phyloP scores from a whole-genome alignment of 2,797 vertebrate genomes.

The Notolepis coatsorum region DNA sequence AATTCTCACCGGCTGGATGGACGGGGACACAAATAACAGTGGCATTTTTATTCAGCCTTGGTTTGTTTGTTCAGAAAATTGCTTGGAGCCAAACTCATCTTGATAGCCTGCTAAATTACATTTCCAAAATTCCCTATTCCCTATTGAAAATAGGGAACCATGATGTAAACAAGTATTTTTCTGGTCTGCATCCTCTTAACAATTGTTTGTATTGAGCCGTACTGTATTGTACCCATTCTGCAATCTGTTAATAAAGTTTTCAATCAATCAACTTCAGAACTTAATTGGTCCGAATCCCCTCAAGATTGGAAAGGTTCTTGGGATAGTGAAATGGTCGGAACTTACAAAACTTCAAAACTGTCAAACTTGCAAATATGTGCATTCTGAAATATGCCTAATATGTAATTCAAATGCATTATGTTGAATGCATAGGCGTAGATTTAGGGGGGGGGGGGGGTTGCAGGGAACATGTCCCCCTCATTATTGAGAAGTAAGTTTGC shows the following conservation, averaged over 20 bases:
- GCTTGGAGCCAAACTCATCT: conserved; percentile 13
- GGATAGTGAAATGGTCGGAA: not conserved
- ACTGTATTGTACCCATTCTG: too few species aligned
- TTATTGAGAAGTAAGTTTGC: too few species aligned
- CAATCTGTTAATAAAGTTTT: too few species aligned
- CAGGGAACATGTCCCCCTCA: too few species aligned
- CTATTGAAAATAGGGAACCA: too few species aligned
- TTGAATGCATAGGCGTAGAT: too few species aligned
- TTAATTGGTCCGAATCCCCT: not conserved
- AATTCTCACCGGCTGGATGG: conserved; percentile 22
- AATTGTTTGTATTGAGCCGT: too few species aligned
- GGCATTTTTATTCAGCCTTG: conserved; percentile 23
- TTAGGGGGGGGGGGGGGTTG: too few species aligned
- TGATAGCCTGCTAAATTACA: not conserved
- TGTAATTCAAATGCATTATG: not conserved
- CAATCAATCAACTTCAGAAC: not conserved
- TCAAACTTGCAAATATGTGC: not conserved
- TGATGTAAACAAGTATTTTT: too few species aligned
- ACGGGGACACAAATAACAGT: conserved; percentile 26
- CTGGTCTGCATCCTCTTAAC: too few species aligned
- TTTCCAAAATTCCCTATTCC: too few species aligned
- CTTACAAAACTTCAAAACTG: not conserved
- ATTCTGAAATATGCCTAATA: not conserved
- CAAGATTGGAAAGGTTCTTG: not conserved
- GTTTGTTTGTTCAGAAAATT: conserved; percentile 12